Percentiles rank a stretch among this genome's conserved stretches.
These are phyloP conservation scores for Ditula angustiorana DNA, from an alignment of 2,888 invertebrate species.

Conservation along the genomic window DNA sequence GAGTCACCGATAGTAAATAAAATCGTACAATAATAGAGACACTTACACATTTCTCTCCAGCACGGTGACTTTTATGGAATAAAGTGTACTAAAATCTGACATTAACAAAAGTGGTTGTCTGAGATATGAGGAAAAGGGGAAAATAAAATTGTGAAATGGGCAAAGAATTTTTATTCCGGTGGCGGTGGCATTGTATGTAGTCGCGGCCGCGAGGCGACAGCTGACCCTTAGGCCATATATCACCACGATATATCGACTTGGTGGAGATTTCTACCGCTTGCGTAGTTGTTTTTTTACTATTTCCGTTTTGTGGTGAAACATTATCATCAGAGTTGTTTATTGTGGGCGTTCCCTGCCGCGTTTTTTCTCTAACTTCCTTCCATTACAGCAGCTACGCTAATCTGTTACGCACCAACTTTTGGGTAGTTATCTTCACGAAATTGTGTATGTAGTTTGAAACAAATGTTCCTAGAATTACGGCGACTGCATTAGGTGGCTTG, in stretches of 20 bases:
- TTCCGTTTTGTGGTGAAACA: conserved; percentile 38
- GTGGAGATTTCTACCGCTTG: conserved; percentile 49
- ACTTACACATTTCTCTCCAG: no score
- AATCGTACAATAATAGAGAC: no score
- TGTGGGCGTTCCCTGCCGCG: conserved; percentile 8
- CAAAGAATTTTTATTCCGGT: conserved; percentile 33
- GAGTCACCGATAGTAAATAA: no score
- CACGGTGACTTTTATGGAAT: neutral
- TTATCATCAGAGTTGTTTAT: conserved; percentile 27
- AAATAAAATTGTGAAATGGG: conserved; percentile 28
- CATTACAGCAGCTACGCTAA: no score
- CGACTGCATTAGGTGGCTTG: no score
- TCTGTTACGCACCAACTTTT: neutral
- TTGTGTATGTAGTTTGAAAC: no score
- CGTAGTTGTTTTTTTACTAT: conserved; percentile 48
- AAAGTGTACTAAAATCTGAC: neutral
- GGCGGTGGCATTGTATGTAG: conserved; percentile 42
- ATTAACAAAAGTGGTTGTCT: conserved; percentile 3
- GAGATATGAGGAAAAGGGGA: conserved; percentile 22
- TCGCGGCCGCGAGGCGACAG: conserved; percentile 46
- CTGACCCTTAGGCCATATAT: conserved; percentile 56
- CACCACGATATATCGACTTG: conserved; percentile 56
- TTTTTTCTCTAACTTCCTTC: neutral
- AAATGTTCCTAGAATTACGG: no score
- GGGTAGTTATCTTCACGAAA: neutral